Evolutionary conservation across 2,888 invertebrate genomes (phyloP).

Genomic region (Drosophila ezoana): DNA sequence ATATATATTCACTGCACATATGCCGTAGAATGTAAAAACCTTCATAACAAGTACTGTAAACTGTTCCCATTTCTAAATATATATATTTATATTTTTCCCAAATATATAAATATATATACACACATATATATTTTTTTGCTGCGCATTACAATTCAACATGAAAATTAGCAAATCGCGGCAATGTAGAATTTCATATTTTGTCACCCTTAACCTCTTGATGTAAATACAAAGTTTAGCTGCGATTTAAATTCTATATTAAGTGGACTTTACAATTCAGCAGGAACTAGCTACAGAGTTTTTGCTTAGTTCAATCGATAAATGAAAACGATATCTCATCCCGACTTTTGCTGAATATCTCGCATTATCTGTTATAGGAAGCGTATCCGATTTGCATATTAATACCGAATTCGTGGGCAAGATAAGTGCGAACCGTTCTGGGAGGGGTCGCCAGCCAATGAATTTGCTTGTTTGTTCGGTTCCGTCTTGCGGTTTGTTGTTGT

Average conservation of each 20-base stretch:
- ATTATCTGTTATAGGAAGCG: constrained; percentile 33
- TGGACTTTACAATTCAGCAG: too few species aligned
- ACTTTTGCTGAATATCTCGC: background rate
- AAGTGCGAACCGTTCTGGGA: constrained; percentile 39
- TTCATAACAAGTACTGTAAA: background rate
- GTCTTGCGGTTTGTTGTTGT: constrained; percentile 53
- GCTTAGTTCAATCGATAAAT: too few species aligned
- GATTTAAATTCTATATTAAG: too few species aligned
- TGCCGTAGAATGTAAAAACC: background rate
- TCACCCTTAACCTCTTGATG: background rate
- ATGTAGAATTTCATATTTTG: background rate
- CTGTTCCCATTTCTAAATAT: background rate
- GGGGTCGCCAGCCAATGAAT: constrained; percentile 21
- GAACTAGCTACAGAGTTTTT: too few species aligned
- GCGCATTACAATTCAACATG: constrained; percentile 44
- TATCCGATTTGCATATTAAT: constrained; percentile 68
- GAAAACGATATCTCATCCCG: background rate
- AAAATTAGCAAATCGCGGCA: constrained; percentile 10
- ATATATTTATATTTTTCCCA: background rate
- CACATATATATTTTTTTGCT: constrained; percentile 8
- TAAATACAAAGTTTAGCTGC: too few species aligned
- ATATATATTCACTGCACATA: background rate
- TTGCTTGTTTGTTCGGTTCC: constrained; percentile 48
- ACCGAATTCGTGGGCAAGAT: constrained; percentile 15
- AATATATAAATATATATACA: background rate